Evolutionary conservation across 2,888 invertebrate species (phyloP).

Genomic region (Ellobium chinense): DNA sequence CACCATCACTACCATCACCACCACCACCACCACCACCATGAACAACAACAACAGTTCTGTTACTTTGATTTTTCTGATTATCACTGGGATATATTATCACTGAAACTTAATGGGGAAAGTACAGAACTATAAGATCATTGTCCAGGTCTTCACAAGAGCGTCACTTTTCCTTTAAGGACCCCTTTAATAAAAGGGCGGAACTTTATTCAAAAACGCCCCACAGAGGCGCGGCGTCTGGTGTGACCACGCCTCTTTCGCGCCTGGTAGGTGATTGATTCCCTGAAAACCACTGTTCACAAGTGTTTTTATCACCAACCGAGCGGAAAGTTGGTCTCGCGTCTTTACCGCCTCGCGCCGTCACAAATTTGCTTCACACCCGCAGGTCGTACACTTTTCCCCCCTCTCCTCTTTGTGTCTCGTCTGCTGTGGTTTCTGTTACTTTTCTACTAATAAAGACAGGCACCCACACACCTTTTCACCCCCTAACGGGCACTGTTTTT

Average conservation of each 20-base stretch:
- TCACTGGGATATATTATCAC: too few species aligned
- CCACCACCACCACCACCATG: too few species aligned
- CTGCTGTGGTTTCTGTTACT: not conserved
- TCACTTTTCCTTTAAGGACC: not conserved
- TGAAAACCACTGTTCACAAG: not conserved
- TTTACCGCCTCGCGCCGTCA: slow-evolving; percentile 12
- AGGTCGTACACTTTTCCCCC: not conserved
- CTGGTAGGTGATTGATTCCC: not conserved
- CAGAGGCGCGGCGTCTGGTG: not conserved
- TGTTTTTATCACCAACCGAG: not conserved
- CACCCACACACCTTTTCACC: too few species aligned
- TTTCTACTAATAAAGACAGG: not conserved
- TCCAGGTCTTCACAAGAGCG: too few species aligned
- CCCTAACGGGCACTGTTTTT: too few species aligned
- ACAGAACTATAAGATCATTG: too few species aligned
- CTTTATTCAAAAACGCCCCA: not conserved
- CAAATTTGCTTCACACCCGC: not conserved
- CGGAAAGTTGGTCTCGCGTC: not conserved
- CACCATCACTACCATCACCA: too few species aligned
- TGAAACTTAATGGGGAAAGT: too few species aligned
- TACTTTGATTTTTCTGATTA: too few species aligned
- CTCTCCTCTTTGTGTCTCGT: not conserved
- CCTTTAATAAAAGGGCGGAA: not conserved
- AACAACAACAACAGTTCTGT: too few species aligned
- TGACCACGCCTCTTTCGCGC: not conserved